Conservation (phyloP, 2,888 invertebrate genomes). For the Amphipoea oculea region DNA sequence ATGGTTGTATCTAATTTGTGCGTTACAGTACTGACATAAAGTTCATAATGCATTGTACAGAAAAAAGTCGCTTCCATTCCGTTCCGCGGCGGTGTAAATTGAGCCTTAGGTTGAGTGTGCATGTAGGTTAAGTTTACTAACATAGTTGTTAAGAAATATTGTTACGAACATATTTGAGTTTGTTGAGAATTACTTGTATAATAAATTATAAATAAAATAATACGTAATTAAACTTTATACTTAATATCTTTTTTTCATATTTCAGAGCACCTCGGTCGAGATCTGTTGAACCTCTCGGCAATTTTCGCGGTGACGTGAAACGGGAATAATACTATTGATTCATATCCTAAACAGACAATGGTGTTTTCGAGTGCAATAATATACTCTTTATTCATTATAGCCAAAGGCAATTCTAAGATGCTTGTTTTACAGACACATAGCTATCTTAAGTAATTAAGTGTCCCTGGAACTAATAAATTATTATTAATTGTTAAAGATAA, state of each 20-base stretch:
- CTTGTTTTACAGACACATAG: constrained; percentile 63
- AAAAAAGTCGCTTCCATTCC: too few relatives aligned
- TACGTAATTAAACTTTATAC: too few relatives aligned
- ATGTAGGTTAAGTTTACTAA: too few relatives aligned
- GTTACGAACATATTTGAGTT: background rate
- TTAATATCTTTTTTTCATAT: constrained; percentile 54
- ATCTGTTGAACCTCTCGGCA: constrained; percentile 89
- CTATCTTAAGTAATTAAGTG: constrained; percentile 57
- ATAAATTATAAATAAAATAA: too few relatives aligned
- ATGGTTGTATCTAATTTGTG: too few relatives aligned
- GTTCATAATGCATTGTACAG: too few relatives aligned
- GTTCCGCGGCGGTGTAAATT: too few relatives aligned
- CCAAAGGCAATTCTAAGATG: constrained; percentile 83
- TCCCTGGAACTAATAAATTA: constrained; percentile 52
- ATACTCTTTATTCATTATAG: constrained; percentile 76
- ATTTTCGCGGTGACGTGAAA: constrained; percentile 85
- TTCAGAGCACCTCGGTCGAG: constrained; percentile 90
- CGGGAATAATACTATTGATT: constrained; percentile 76
- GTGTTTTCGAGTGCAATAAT: constrained; percentile 85
- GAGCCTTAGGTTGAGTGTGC: too few relatives aligned
- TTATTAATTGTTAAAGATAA: constrained; percentile 51
- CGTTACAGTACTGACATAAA: too few relatives aligned
- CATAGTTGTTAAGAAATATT: too few relatives aligned
- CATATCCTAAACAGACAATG: constrained; percentile 79
- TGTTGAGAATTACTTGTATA: too few relatives aligned